A percentile compares a stretch with the other conserved stretches of the same genome.
Evolutionary conservation across 1,140 invertebrate genomes (phyloP).

Genomic region (Bombus waltoni): DNA sequence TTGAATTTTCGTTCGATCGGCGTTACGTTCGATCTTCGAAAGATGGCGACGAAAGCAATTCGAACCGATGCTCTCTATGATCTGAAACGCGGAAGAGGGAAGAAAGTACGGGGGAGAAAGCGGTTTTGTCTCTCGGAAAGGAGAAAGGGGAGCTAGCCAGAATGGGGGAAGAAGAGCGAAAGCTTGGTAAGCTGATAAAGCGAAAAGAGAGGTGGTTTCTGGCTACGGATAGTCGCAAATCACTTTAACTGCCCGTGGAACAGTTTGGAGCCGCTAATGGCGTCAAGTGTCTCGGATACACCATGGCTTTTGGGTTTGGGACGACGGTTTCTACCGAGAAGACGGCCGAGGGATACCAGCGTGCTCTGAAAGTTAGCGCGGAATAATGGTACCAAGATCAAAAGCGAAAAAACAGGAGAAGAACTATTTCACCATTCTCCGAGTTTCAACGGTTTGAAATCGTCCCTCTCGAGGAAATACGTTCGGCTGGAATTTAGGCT

Average conservation of each 20-base stretch:
- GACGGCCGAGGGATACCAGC: not conserved
- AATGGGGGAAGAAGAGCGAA: not conserved
- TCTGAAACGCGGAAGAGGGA: not conserved
- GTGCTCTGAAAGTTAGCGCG: not conserved
- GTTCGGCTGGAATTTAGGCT: not conserved
- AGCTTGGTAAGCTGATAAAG: slow-evolving; percentile 41
- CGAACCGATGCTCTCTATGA: not conserved
- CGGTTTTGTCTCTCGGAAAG: slow-evolving; percentile 8
- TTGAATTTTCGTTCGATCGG: not conserved
- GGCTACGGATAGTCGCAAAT: slow-evolving; percentile 80
- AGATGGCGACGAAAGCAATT: not conserved
- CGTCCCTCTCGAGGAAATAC: not conserved
- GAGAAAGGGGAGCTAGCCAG: not conserved
- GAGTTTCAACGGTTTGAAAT: not conserved
- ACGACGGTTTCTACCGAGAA: slow-evolving; percentile 59
- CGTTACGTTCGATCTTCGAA: not conserved
- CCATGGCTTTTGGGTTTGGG: slow-evolving; percentile 74
- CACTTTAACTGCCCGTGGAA: slow-evolving; percentile 81
- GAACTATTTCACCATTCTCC: not conserved
- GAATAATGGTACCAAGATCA: slow-evolving; percentile 14
- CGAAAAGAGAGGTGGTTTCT: slow-evolving; percentile 65
- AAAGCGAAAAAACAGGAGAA: not conserved
- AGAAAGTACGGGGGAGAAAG: not conserved
- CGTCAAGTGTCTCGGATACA: slow-evolving; percentile 81
- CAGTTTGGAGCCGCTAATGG: slow-evolving; percentile 82